Conservation (phyloP, 1,140 invertebrate genomes). For the Drosophila mojavensis region DNA sequence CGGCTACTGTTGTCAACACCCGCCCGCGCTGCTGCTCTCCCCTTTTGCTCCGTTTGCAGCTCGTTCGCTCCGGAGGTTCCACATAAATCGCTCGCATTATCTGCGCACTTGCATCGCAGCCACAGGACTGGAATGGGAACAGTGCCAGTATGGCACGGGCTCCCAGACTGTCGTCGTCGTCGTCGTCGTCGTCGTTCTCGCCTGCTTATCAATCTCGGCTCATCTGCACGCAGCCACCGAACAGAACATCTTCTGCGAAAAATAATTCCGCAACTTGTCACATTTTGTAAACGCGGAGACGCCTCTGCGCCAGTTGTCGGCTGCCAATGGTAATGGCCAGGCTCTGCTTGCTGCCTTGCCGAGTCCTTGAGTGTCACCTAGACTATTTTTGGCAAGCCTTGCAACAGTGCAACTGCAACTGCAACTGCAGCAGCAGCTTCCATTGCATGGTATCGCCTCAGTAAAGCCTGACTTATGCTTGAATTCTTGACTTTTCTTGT, state of each 20-base stretch:
- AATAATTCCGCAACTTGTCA: slow-evolving; percentile 81
- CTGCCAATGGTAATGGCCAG: slow-evolving; percentile 34
- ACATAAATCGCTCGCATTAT: slow-evolving; percentile 76
- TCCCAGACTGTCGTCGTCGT: slow-evolving; percentile 14
- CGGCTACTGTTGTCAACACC: slow-evolving; percentile 67
- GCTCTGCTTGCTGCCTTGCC: slow-evolving; percentile 4
- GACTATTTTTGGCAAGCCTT: slow-evolving; percentile 58
- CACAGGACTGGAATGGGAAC: slow-evolving; percentile 10
- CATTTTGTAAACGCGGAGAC: slow-evolving; percentile 73
- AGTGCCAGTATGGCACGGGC: slow-evolving; percentile 46
- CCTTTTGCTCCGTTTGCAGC: background rate
- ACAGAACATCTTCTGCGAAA: slow-evolving; percentile 78
- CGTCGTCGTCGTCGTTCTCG: slow-evolving; percentile 33
- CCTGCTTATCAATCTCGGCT: slow-evolving; percentile 75
- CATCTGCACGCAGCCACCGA: slow-evolving; percentile 71
- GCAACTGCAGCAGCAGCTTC: slow-evolving; percentile 5
- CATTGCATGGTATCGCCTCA: slow-evolving; percentile 13
- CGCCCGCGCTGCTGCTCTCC: slow-evolving; percentile 1
- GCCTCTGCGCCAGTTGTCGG: slow-evolving; percentile 63
- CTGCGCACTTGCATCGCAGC: slow-evolving; percentile 66
- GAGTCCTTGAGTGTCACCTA: slow-evolving; percentile 65
- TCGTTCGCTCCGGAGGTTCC: slow-evolving; percentile 44
- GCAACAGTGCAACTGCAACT: background rate
- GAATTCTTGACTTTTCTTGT: slow-evolving; percentile 20
- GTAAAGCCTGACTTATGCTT: slow-evolving; percentile 25